These are phyloP conservation scores for Drosophila nr. perissopoda DNA, from an alignment of 2,888 invertebrate genomes.

Conservation along the genomic window DNA sequence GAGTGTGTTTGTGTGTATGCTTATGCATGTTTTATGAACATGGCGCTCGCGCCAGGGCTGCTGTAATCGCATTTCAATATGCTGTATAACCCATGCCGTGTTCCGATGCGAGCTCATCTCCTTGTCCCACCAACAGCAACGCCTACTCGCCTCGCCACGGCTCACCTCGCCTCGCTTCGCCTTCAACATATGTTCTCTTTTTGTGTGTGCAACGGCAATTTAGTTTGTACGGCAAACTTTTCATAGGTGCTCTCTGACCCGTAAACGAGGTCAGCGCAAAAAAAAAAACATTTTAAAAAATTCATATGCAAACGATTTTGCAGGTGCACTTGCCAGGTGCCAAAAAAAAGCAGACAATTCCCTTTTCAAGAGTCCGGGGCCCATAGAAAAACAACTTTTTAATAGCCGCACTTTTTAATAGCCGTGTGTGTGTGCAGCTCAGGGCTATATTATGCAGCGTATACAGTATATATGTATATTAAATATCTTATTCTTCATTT, in stretches of 20 bases:
- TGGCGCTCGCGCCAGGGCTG: conserved; percentile 60
- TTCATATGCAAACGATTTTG: conserved; percentile 77
- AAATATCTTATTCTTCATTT: conserved; percentile 11
- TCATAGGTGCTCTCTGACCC: conserved; percentile 75
- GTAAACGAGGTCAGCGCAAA: conserved; percentile 76
- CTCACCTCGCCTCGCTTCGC: conserved; percentile 8
- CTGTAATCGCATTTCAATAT: conserved; percentile 78
- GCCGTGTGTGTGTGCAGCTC: conserved; percentile 51
- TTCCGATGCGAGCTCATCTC: conserved; percentile 44
- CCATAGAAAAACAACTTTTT: conserved; percentile 68
- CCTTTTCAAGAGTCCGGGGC: conserved; percentile 43
- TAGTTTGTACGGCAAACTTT: conserved; percentile 74
- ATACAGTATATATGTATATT: neutral
- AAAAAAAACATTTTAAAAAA: conserved; percentile 73
- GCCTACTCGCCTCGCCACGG: neutral
- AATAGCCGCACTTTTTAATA: conserved; percentile 75
- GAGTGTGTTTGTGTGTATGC: conserved; percentile 63
- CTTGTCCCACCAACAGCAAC: neutral
- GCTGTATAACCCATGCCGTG: conserved; percentile 58
- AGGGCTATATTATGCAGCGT: conserved; percentile 34
- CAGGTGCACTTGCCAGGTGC: conserved; percentile 71
- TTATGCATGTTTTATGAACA: conserved; percentile 79
- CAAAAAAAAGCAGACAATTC: conserved; percentile 59
- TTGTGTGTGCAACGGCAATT: conserved; percentile 64
- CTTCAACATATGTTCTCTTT: conserved; percentile 20